phyloP scores from a whole-genome alignment of 2,797 vertebrate species.

The Gouania willdenowi region DNA sequence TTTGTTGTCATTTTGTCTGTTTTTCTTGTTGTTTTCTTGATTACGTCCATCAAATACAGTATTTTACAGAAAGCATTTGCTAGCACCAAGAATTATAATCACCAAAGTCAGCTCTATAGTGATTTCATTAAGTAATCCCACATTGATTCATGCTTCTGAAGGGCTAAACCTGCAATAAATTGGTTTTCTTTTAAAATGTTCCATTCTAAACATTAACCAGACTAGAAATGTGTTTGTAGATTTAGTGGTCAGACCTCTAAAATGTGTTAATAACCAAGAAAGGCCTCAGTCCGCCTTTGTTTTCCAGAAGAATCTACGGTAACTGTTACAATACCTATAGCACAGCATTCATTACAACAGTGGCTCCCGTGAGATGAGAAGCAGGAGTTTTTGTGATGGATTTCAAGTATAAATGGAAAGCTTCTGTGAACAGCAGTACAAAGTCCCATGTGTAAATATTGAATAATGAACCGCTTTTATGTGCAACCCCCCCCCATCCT shows the following conservation, averaged over 20 bases:
- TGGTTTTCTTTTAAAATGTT: constrained; percentile 16
- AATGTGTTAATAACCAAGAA: constrained; percentile 40
- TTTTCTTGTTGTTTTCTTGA: no score
- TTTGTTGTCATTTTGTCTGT: no score
- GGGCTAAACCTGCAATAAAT: constrained; percentile 23
- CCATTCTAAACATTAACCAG: constrained; percentile 21
- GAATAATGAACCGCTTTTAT: constrained; percentile 74
- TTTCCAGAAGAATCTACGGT: constrained; percentile 50
- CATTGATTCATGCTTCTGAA: constrained; percentile 4
- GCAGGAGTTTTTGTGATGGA: constrained; percentile 47
- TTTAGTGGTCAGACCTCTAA: constrained; percentile 26
- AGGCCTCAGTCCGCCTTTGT: constrained; percentile 16
- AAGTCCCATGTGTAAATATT: constrained; percentile 73
- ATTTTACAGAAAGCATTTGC: no score
- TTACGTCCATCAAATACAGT: no score
- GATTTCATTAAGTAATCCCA: constrained; percentile 7
- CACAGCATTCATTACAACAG: constrained; percentile 49
- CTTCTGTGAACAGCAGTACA: constrained; percentile 70
- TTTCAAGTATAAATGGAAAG: constrained; percentile 73
- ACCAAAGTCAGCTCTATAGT: background rate
- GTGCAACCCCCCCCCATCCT: no score
- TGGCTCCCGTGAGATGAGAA: constrained; percentile 63
- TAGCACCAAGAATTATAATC: no score
- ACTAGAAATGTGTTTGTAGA: constrained; percentile 33
- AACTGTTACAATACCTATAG: constrained; percentile 31